phyloP scores from a whole-genome alignment of 2,888 invertebrate species.

The Cremastinae sp. region DNA sequence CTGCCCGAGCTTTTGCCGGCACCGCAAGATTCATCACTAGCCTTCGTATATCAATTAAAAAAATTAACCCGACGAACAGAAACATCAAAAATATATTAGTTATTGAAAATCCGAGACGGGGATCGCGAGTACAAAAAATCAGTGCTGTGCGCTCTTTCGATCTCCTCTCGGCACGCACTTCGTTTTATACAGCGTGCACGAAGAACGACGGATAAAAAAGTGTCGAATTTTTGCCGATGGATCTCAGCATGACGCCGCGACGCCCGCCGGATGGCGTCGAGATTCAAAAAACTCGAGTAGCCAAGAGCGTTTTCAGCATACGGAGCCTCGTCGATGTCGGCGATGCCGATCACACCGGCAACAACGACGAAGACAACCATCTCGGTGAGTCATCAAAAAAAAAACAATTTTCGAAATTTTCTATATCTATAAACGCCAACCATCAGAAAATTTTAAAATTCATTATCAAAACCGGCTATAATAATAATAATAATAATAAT shows the following conservation, averaged over 20 bases:
- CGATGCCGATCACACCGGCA: constrained; percentile 74
- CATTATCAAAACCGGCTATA: too few species aligned
- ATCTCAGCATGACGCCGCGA: constrained; percentile 81
- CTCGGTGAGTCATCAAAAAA: constrained; percentile 67
- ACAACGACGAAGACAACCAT: constrained; percentile 65
- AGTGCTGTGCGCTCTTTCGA: constrained; percentile 42
- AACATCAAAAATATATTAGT: not conserved
- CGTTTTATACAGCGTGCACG: too few species aligned
- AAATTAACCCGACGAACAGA: not conserved
- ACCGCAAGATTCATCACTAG: constrained; percentile 20
- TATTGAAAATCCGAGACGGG: not conserved
- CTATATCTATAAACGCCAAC: not conserved
- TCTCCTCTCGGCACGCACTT: not conserved
- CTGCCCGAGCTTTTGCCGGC: constrained; percentile 10
- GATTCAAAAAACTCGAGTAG: constrained; percentile 81
- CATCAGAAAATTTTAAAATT: too few species aligned
- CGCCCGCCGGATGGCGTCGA: constrained; percentile 77
- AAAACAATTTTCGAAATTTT: not conserved
- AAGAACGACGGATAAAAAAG: constrained; percentile 16
- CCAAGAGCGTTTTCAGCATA: constrained; percentile 84
- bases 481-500: too few species aligned
- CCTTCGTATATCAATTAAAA: not conserved
- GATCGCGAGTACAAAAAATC: constrained; percentile 21
- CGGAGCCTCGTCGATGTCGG: constrained; percentile 83
- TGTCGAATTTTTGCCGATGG: constrained; percentile 75